Evolutionary conservation across 2,888 invertebrate genomes (phyloP), one percentile per base, ranked within the genome.

Genomic region (Volucella inanis): DNA sequence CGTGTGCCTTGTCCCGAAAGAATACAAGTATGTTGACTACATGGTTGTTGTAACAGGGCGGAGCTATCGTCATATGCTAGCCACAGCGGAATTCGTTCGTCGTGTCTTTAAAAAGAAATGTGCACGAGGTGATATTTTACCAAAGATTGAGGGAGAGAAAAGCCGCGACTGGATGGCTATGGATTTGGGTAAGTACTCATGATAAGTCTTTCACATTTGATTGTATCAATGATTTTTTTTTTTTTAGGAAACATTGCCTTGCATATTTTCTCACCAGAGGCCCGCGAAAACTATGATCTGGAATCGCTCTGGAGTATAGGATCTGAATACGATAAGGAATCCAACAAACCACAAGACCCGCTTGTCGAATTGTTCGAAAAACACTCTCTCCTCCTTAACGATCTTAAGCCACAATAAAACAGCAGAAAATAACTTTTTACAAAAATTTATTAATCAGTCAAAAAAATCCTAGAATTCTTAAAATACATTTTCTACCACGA

Each of bases 271-370:
- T 94, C 95, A 41, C 93, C 93, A 11, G 93, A 94, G 87, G 93
- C 94, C 1, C 93, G 99, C 88, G 92, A 93, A 87, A 90, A 93
- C 8, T 98, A 98, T 91, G 98, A 98, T 92, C 93, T 99, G 87
- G 99, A 99, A 92, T 96, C 96, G 0, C 92, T 99, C 45, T 99
- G 98, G 99, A 94, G 96, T 49, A 94, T 98, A 15, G 98, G 98
- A 1, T 92, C 95, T 0, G 94, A 96, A 89, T 97, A 94, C 93
- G 98, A 98, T 91, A 94, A 94, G 54, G 93, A 95, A 90, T 93
- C 92, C 39, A 94, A 94, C 88, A 94, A 94, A 89, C 93, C 93
- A 11, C 90, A 92, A 57, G 94, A 94, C 92, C 93, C 94, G 64
- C 91, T 95, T 38, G 92, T 93, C 1, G 94, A 95, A 87, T 93